Percentiles rank a stretch among this genome's conserved stretches.
Conservation (phyloP, 92 coral and sea anemone genomes). For the Siderastrea siderea region DNA sequence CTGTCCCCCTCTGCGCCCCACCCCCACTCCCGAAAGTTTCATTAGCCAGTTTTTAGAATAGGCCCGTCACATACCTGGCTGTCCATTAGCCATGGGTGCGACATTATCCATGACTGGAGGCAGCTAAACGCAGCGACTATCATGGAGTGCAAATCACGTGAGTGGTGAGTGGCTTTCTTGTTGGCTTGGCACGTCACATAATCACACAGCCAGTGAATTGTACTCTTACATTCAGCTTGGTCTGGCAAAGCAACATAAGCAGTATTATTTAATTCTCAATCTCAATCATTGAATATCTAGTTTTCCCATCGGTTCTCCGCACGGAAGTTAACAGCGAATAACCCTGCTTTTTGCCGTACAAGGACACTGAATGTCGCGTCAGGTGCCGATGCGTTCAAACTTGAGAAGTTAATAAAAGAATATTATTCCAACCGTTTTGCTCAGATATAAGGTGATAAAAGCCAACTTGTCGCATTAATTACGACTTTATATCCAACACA, state of each 20-base stretch:
- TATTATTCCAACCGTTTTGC: no score
- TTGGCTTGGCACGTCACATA: constrained; percentile 95
- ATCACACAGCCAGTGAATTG: constrained; percentile 97
- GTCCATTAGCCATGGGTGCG: constrained; percentile 94
- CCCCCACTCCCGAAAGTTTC: not conserved
- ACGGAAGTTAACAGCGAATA: no score
- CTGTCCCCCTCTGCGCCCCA: no score
- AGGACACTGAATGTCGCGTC: no score
- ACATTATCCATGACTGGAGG: constrained; percentile 94
- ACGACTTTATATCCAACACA: no score
- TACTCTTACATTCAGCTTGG: constrained; percentile 89
- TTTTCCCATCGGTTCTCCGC: no score
- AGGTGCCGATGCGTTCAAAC: no score
- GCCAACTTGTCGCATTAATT: no score
- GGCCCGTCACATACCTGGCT: constrained; percentile 54
- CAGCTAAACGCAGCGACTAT: constrained; percentile 96
- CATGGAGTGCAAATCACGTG: constrained; percentile 98
- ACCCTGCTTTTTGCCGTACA: no score
- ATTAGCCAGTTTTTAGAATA: not conserved
- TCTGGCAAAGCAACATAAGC: constrained; percentile 56
- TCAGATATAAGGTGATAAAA: no score
- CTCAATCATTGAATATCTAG: no score
- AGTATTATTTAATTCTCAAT: not conserved
- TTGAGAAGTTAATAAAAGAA: no score
- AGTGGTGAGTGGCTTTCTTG: constrained; percentile 96